Conservation (phyloP, 2,797 vertebrate genomes). For the Percopsis omiscomaycus region DNA sequence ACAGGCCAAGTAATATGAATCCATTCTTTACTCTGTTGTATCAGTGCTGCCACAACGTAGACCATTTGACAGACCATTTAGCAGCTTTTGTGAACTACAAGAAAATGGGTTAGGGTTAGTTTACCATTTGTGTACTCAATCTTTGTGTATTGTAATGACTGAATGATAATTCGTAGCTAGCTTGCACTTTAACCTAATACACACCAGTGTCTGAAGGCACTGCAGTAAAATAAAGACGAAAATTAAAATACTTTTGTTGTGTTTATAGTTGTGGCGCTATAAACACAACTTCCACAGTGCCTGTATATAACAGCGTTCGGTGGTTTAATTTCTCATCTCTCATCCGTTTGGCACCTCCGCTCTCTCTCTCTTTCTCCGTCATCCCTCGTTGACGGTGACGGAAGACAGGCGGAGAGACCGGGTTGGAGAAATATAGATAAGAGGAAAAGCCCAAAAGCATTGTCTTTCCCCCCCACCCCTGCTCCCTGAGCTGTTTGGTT, state of each 20-base stretch:
- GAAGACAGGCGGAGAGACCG: constrained; percentile 21
- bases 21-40: too few relatives aligned
- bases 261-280: not conserved
- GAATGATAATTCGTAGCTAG: too few relatives aligned
- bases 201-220: too few relatives aligned
- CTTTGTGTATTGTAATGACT: too few relatives aligned
- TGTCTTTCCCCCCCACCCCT: constrained; percentile 76
- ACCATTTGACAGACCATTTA: too few relatives aligned
- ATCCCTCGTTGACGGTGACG: constrained; percentile 14
- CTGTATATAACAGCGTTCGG: not conserved
- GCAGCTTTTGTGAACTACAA: too few relatives aligned
- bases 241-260: too few relatives aligned
- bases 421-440: constrained; percentile 26
- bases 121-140: too few relatives aligned
- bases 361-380: constrained; percentile 18
- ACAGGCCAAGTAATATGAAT: too few relatives aligned
- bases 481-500: constrained; percentile 48
- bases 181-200: too few relatives aligned
- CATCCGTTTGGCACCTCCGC: constrained; percentile 19
- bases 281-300: not conserved
- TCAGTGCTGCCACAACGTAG: too few relatives aligned
- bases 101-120: too few relatives aligned
- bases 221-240: not conserved
- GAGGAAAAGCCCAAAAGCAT: constrained; percentile 71
- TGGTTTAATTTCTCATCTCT: not conserved